phyloP scores from a whole-genome alignment of 1,140 invertebrate species.

The Musca domestica region DNA sequence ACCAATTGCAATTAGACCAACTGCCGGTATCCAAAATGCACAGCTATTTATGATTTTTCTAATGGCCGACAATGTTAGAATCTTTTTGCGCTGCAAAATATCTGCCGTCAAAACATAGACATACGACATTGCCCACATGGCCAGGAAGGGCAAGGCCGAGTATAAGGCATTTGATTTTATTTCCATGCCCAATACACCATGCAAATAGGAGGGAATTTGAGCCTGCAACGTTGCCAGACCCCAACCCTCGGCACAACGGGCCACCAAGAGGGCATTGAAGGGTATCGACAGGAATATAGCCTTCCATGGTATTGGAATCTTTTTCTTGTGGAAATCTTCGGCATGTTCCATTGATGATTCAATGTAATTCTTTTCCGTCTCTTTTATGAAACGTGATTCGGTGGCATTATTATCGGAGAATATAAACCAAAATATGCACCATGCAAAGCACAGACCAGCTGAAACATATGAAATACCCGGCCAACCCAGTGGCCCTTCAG shows the following conservation, averaged over 20 bases:
- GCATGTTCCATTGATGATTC: conserved; percentile 52
- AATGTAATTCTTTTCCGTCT: conserved; percentile 65
- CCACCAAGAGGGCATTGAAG: conserved; percentile 78
- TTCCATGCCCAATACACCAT: conserved; percentile 60
- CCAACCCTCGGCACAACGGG: conserved; percentile 88
- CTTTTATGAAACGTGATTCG: conserved; percentile 60
- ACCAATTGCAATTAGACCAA: conserved; percentile 62
- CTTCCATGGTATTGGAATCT: conserved; percentile 65
- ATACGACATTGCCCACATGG: conserved; percentile 69
- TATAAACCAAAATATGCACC: conserved; percentile 64
- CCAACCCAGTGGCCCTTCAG: conserved; percentile 68
- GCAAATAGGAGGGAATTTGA: conserved; percentile 71
- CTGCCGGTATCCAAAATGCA: conserved; percentile 60
- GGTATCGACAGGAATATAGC: conserved; percentile 74
- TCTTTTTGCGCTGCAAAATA: conserved; percentile 59
- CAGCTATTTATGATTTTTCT: conserved; percentile 69
- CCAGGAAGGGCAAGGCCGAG: conserved; percentile 77
- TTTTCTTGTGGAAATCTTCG: conserved; percentile 41
- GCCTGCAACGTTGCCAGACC: conserved; percentile 90
- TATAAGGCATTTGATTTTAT: conserved; percentile 72
- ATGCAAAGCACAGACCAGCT: conserved; percentile 62
- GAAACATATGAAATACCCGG: conserved; percentile 76
- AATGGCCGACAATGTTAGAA: conserved; percentile 56
- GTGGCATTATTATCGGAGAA: conserved; percentile 67
- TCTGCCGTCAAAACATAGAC: conserved; percentile 65